Evolutionary conservation across 2,797 vertebrate species (phyloP).

Genomic region (Microctenopoma steveboyesi): DNA sequence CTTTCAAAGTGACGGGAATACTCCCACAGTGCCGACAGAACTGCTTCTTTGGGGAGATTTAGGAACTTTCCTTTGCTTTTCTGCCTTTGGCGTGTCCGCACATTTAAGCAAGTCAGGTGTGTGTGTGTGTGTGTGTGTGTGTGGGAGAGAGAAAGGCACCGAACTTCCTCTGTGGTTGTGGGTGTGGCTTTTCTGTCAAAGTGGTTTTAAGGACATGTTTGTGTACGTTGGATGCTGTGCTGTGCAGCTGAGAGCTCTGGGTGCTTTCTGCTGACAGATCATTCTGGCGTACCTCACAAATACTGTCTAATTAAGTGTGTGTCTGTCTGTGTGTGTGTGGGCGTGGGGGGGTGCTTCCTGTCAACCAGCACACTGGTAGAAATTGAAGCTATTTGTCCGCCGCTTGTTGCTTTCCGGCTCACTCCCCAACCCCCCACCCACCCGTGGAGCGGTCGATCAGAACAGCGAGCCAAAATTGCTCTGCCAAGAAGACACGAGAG

Average conservation of each 20-base stretch:
- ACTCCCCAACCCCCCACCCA: background rate
- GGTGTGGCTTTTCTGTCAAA: constrained; percentile 42
- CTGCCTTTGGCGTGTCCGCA: constrained; percentile 20
- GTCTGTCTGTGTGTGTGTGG: too few species aligned
- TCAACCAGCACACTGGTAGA: constrained; percentile 57
- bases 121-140: background rate
- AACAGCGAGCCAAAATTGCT: constrained; percentile 63
- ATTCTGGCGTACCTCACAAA: constrained; percentile 56
- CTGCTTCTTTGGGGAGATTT: constrained; percentile 41
- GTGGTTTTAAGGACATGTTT: constrained; percentile 47
- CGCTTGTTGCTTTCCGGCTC: constrained; percentile 52
- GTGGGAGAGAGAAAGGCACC: background rate
- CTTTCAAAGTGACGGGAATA: constrained; percentile 39
- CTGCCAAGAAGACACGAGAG: constrained; percentile 57
- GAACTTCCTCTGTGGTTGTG: constrained; percentile 12
- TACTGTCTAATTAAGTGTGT: constrained; percentile 70
- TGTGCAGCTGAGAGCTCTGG: constrained; percentile 39
- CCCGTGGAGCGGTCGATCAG: constrained; percentile 47
- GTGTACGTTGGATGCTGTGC: constrained; percentile 23
- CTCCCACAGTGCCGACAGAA: constrained; percentile 39
- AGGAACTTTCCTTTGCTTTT: constrained; percentile 35
- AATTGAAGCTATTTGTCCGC: constrained; percentile 70
- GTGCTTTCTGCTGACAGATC: constrained; percentile 60
- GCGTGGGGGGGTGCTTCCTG: constrained; percentile 21
- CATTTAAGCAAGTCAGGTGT: constrained; percentile 28